Evolutionary conservation across 2,888 invertebrate genomes (phyloP).

Genomic region (Polydrusus pterygomalis): DNA sequence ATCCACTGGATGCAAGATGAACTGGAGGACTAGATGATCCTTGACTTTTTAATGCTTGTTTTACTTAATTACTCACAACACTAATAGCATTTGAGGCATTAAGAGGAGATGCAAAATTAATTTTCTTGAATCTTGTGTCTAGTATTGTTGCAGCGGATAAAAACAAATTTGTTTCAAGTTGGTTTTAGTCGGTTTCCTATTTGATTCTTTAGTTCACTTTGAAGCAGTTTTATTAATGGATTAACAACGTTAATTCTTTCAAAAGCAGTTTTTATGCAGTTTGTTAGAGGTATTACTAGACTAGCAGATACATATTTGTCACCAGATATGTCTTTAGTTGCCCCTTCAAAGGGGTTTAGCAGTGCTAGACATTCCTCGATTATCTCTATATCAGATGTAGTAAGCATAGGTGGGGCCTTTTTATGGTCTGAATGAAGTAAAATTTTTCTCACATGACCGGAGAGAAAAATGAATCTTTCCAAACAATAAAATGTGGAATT

Average conservation of each 20-base stretch:
- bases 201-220: conserved; percentile 18
- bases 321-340: conserved; percentile 31
- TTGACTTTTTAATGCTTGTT: too few species aligned
- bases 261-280: conserved; percentile 19
- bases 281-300: conserved; percentile 26
- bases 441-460: too few species aligned
- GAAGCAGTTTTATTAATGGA: background rate
- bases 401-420: too few species aligned
- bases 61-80: background rate
- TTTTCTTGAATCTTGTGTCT: conserved; percentile 27
- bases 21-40: too few species aligned
- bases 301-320: conserved; percentile 32
- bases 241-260: conserved; percentile 13
- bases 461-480: too few species aligned
- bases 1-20: too few species aligned
- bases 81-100: conserved; percentile 4
- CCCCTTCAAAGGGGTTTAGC: too few species aligned
- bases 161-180: conserved; percentile 18
- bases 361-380: too few species aligned
- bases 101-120: conserved; percentile 27
- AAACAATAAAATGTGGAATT: conserved; percentile 49
- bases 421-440: too few species aligned
- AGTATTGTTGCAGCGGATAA: conserved; percentile 7
- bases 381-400: too few species aligned
- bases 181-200: background rate